Percentiles rank a stretch among this genome's conserved stretches.
Evolutionary conservation across 2,888 invertebrate genomes (phyloP).

Genomic region (Agriopis aurantiaria): DNA sequence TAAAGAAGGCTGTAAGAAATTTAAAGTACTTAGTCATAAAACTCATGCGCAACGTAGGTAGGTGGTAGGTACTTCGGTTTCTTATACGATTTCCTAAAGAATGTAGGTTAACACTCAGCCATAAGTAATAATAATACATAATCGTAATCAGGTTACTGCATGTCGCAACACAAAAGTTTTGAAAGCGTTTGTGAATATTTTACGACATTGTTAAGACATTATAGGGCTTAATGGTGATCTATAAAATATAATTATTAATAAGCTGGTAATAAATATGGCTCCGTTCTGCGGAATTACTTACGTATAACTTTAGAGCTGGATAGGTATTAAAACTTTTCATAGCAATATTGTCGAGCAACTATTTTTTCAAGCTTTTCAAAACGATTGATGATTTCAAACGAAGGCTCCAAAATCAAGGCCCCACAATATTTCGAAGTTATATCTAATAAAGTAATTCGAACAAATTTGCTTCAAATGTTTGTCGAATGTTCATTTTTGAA

Average conservation of each 20-base stretch:
- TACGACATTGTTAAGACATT: constrained; percentile 25
- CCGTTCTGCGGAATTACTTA: not conserved
- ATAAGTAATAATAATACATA: constrained; percentile 7
- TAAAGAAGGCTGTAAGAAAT: not conserved
- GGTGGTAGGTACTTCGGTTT: not conserved
- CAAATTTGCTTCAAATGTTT: too few species aligned
- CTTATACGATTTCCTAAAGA: constrained; percentile 12
- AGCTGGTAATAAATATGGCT: not conserved
- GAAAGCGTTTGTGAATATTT: constrained; percentile 27
- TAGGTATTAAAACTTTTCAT: too few species aligned
- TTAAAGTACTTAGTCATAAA: not conserved
- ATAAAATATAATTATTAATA: constrained; percentile 13
- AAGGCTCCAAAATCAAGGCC: too few species aligned
- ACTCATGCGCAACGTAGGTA: not conserved
- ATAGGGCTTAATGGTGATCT: constrained; percentile 23
- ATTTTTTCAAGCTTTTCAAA: too few species aligned
- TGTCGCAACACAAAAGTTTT: constrained; percentile 21
- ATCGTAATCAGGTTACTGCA: constrained; percentile 8
- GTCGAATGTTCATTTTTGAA: too few species aligned
- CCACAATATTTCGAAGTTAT: too few species aligned
- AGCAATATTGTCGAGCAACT: too few species aligned
- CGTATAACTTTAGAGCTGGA: too few species aligned
- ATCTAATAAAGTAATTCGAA: too few species aligned
- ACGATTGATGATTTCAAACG: too few species aligned
- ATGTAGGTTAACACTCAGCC: constrained; percentile 23